Evolutionary conservation across 2,888 invertebrate species (phyloP), one percentile per base, ranked within the genome.

Genomic region (Volucella inflata): DNA sequence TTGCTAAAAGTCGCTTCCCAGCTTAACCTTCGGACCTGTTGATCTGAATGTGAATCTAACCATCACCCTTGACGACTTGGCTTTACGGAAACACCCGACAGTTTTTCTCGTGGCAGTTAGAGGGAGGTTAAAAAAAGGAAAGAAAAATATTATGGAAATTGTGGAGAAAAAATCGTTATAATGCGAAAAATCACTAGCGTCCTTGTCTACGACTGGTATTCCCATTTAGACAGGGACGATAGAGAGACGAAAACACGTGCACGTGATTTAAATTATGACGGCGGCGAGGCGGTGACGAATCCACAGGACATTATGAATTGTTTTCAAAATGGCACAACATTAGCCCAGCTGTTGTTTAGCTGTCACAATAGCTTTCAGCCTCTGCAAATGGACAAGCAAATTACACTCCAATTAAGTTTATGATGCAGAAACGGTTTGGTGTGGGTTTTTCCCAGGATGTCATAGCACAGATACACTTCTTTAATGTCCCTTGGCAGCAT

Each of bases 181-280:
- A 30, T 30, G 30, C 6, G 30, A 3, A 30, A 30, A 30, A 6
- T 30, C 6, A 30, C 30, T 30, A 30, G 1, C 6, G 30, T 21
- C 21, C 21, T 21, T 21, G 21, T 3, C 36, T 38, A 57, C 9
- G 38, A 40, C 40, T 40, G 40, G 55, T 55, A 74, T 21, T 55
- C 62, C 53, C 44, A 42, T 16, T 57, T 38, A 44, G 4, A 21
- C 12, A 50, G 14, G 1, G 21, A 17, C 40, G 6, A 17, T 38
- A 36, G 17, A 4, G 40, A 57, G 11, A 11, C 21, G 40, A 48
- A 57, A 40, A 48, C 9, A 16, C 50, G 44, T 53, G 51, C 60
- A 70, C 70, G 60, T 77, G 77, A 77, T 53, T 46, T 53, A 70
- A 77, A 70, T 77, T 82, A 77, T 82, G 77, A 82, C 55, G 21